A percentile compares a stretch with the other conserved stretches of the same genome.
Conservation (phyloP, 2,113 vertebrate genomes). For the Chionodraco myersi region DNA sequence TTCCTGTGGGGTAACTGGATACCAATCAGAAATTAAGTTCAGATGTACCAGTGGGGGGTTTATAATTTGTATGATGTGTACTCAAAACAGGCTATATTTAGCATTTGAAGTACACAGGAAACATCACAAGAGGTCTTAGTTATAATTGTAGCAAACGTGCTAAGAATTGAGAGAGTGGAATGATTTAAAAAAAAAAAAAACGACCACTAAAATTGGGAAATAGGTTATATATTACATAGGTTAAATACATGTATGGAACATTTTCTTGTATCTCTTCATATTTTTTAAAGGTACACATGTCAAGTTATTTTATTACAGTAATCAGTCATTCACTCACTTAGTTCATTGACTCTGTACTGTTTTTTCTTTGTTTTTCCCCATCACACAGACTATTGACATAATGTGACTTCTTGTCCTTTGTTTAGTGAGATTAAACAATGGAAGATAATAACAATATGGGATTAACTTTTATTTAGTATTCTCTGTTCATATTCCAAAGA, state of each 20-base stretch:
- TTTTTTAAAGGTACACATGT: too few species aligned
- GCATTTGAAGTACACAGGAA: background rate
- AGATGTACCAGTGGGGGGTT: slow-evolving; percentile 5
- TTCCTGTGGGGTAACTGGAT: slow-evolving; percentile 37
- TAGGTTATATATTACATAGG: too few species aligned
- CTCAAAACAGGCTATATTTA: background rate
- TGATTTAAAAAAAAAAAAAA: too few species aligned
- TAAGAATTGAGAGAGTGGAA: too few species aligned
- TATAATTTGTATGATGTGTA: slow-evolving; percentile 24
- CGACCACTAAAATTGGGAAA: too few species aligned
- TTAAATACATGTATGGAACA: too few species aligned
- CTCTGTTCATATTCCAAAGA: slow-evolving; percentile 19
- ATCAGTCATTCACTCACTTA: background rate
- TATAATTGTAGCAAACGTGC: background rate
- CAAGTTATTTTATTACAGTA: background rate
- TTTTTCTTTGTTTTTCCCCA: background rate
- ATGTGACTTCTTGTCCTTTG: background rate
- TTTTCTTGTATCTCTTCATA: too few species aligned
- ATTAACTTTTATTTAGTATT: slow-evolving; percentile 6
- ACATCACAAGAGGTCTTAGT: background rate
- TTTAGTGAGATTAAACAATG: background rate
- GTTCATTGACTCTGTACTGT: background rate
- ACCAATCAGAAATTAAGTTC: slow-evolving; percentile 22
- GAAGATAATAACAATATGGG: background rate
- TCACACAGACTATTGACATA: background rate